Evolutionary conservation across 2,797 vertebrate species (phyloP).

Genomic region (Notolepis coatsorum): DNA sequence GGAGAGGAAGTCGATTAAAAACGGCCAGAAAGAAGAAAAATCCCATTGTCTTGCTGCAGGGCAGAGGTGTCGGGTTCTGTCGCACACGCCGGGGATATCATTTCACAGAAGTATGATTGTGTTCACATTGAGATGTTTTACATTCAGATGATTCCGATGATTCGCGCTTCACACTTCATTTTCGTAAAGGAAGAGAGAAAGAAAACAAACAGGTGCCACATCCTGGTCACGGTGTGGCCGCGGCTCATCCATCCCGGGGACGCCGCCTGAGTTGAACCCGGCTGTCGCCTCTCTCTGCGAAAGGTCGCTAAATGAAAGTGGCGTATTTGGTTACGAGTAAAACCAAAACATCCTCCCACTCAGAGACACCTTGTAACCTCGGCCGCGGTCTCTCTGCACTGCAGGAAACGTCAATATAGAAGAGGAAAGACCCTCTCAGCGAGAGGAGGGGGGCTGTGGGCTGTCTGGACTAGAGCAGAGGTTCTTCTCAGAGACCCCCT

Average conservation of each 20-base stretch:
- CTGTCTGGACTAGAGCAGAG: too few relatives aligned
- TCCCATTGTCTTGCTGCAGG: conserved; percentile 35
- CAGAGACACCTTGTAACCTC: neutral
- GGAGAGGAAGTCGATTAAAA: conserved; percentile 56
- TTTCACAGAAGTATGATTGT: conserved; percentile 44
- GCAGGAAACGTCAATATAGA: too few relatives aligned
- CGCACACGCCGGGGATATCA: conserved; percentile 41
- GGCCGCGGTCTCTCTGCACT: neutral
- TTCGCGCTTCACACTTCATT: conserved; percentile 47
- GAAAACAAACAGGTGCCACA: conserved; percentile 68
- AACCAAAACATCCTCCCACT: conserved; percentile 26
- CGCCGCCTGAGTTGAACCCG: conserved; percentile 31
- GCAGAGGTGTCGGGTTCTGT: conserved; percentile 37
- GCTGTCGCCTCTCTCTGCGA: conserved; percentile 41
- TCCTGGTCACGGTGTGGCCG: conserved; percentile 63
- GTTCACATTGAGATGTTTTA: conserved; percentile 68
- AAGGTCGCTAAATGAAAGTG: conserved; percentile 35
- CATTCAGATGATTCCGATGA: conserved; percentile 39
- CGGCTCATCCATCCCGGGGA: conserved; percentile 46
- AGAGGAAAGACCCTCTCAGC: too few relatives aligned
- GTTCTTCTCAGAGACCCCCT: too few relatives aligned
- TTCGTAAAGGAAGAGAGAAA: conserved; percentile 22
- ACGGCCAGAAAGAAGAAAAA: conserved; percentile 36
- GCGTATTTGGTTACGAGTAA: conserved; percentile 26
- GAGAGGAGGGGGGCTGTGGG: too few relatives aligned